Conservation (phyloP, 1,140 invertebrate genomes). For the Arion vulgaris region DNA sequence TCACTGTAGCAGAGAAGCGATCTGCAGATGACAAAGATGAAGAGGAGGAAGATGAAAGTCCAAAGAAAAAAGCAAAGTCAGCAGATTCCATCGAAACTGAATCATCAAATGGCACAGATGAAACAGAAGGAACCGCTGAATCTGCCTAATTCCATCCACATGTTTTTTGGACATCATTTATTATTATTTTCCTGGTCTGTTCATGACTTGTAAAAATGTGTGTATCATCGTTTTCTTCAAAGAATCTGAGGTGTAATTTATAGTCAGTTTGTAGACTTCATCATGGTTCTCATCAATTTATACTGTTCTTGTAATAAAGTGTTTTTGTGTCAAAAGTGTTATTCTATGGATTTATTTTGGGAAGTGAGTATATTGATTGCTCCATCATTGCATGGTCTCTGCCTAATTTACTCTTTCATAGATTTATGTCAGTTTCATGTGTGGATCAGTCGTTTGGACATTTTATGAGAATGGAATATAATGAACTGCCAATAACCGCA, state of each 20-base stretch:
- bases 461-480: too few relatives aligned
- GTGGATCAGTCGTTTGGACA: too few relatives aligned
- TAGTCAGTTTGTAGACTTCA: slow-evolving; percentile 35
- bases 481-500: too few relatives aligned
- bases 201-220: slow-evolving; percentile 31
- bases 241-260: slow-evolving; percentile 20
- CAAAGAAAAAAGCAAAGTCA: slow-evolving; percentile 35
- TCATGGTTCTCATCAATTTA: slow-evolving; percentile 35
- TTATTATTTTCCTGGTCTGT: background rate
- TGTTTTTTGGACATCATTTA: background rate
- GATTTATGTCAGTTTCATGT: too few relatives aligned
- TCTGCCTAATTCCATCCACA: slow-evolving; percentile 6
- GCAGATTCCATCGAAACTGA: background rate
- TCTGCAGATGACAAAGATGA: slow-evolving; percentile 26
- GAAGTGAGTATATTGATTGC: too few relatives aligned
- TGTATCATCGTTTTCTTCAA: background rate
- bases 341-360: background rate
- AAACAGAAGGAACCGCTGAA: background rate
- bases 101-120: slow-evolving; percentile 31
- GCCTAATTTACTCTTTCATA: too few relatives aligned
- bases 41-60: slow-evolving; percentile 27
- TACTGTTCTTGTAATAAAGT: slow-evolving; percentile 30
- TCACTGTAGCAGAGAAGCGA: slow-evolving; percentile 13
- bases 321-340: slow-evolving; percentile 8
- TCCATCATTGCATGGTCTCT: too few relatives aligned